Conservation (phyloP, 2,888 invertebrate genomes). For the Platycheirus rosarum region DNA sequence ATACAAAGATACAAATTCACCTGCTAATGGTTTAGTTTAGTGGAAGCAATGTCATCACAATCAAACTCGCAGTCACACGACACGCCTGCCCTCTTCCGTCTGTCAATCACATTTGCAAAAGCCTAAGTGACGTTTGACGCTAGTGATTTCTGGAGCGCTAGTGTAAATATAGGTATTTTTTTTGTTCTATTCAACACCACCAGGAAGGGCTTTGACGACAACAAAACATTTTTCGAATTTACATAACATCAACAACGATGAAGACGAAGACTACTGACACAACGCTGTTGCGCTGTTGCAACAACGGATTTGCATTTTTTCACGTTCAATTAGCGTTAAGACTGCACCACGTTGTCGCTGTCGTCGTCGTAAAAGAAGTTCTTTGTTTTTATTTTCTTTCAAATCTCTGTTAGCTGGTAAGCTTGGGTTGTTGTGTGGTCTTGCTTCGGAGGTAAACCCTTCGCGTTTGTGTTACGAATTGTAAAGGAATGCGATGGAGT, state of each 20-base stretch:
- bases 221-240: conserved; percentile 67
- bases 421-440: conserved; percentile 13
- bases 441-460: conserved; percentile 28
- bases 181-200: conserved; percentile 34
- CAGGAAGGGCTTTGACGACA: conserved; percentile 58
- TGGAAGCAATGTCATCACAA: conserved; percentile 34
- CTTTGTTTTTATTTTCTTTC: neutral
- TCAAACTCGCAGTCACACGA: conserved; percentile 7
- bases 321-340: conserved; percentile 74
- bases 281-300: conserved; percentile 48
- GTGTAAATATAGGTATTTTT: no score
- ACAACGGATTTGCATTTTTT: conserved; percentile 72
- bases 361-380: conserved; percentile 58
- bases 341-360: no score
- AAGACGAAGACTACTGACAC: conserved; percentile 23
- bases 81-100: conserved; percentile 3
- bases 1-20: conserved; percentile 36
- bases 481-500: conserved; percentile 32
- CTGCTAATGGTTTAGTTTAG: conserved; percentile 32
- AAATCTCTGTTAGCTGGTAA: conserved; percentile 6
- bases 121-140: conserved; percentile 37
- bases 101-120: conserved; percentile 62
- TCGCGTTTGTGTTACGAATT: conserved; percentile 37
- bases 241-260: conserved; percentile 51
- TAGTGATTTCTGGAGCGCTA: conserved; percentile 11